phyloP scores from a whole-genome alignment of 1,140 invertebrate species.

The Aphidius ervi region DNA sequence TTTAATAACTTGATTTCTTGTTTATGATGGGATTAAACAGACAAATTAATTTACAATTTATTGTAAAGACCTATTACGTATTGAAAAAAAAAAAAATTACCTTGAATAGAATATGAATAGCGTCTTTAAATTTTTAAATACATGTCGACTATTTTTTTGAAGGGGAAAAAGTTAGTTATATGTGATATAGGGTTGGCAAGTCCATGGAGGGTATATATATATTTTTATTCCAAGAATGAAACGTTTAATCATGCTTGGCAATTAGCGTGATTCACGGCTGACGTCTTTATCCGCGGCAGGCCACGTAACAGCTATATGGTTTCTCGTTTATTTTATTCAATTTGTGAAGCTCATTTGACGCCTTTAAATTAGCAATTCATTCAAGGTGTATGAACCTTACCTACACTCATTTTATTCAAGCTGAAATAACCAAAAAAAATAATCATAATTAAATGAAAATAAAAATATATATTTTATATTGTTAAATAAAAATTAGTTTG shows the following conservation, averaged over 20 bases:
- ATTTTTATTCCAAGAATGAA: constrained; percentile 43
- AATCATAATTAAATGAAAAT: neutral
- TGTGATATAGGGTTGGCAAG: constrained; percentile 18
- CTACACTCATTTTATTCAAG: too few species aligned
- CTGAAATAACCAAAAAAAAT: too few species aligned
- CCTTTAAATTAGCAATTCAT: constrained; percentile 39
- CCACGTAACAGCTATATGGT: neutral
- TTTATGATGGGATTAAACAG: neutral
- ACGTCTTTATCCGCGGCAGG: constrained; percentile 37
- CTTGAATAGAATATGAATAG: neutral
- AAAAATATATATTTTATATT: neutral
- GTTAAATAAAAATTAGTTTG: too few species aligned
- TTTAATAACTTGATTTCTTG: neutral
- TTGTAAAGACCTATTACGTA: too few species aligned
- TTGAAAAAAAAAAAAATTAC: too few species aligned
- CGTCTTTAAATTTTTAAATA: constrained; percentile 16
- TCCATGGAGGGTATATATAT: constrained; percentile 12
- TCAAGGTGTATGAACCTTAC: constrained; percentile 22
- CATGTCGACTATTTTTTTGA: neutral
- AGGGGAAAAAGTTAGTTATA: neutral
- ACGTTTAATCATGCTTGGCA: constrained; percentile 46
- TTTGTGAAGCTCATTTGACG: constrained; percentile 37
- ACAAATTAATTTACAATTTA: too few species aligned
- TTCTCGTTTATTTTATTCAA: constrained; percentile 38
- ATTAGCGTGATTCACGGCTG: constrained; percentile 50